Base-by-base conservation (phyloP, 2,888 invertebrate species). In the Nymphalis polychloros region DNA sequence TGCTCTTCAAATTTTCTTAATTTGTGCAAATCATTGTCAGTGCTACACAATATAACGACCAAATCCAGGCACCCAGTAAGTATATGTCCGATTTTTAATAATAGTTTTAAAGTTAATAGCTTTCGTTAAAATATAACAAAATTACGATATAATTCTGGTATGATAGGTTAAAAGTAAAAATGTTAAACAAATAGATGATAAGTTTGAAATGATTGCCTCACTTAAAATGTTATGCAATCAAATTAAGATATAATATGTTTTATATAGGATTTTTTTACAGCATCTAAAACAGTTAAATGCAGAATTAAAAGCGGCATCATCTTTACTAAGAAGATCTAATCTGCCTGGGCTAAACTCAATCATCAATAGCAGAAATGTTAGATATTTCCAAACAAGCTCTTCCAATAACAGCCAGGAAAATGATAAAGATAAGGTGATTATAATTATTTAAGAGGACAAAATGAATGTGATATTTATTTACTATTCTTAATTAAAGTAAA, bases 271-370 rank as follows among this genome's bases (percentile, higher is more conserved):
- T n/a, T 23, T 1, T 23, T 23, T 71, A 63, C 80, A 92, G 92
- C 77, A 81, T 78, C 74, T 87, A 27, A 77, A 76, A 23, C 77
- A 81, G 1, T 85, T 93, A 47, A 85, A 92, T 76, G 90, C 83
- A 63, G 95, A 95, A 84, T 94, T 93, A 74, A 89, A 90, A 76
- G 94, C 94, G 53, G 92, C 94, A n/a, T 91, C 91, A 78, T 81
- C 89, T 0, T 75, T 95, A 67, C 75, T 94, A 27, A 85, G 84
- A 55, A 86, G 94, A 66, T 94, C 94, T 8, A 92, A 93, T 68
- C 78, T 94, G 31, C 85, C 89, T 1, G 77, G 82, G 69, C 68
- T 91, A 13, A 80, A 80, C 69, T 77, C 85, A 53, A 68, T 92
- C 10, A 73, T 79, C 1, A 77, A 68, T 50, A 73, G 67, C 63